phyloP scores from a whole-genome alignment of 2,797 vertebrate species.

The Acanthornis magna region DNA sequence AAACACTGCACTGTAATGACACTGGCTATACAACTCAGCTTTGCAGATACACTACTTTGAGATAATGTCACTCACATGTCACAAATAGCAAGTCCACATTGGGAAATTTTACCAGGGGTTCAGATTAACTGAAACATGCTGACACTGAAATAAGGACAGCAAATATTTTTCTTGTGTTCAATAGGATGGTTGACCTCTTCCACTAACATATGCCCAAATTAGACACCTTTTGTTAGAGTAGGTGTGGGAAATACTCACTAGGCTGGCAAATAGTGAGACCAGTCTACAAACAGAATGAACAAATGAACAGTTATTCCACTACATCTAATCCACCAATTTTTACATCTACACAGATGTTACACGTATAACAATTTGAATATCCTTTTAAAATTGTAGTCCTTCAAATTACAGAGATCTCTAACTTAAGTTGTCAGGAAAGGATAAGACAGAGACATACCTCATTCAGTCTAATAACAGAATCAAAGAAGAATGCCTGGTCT shows the following conservation, averaged over 20 bases:
- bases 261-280: not conserved
- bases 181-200: not conserved
- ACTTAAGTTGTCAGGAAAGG: not conserved
- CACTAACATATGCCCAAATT: not conserved
- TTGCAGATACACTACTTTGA: not conserved
- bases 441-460: not conserved
- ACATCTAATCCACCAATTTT: not conserved
- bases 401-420: slow-evolving; percentile 19
- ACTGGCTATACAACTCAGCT: not conserved
- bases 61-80: not conserved
- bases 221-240: not conserved
- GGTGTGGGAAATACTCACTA: not conserved
- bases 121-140: not conserved
- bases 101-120: not conserved
- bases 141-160: not conserved
- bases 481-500: not conserved
- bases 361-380: not conserved
- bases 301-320: not conserved
- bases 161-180: not conserved
- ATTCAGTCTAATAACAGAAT: not conserved
- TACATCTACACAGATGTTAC: not conserved
- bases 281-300: not conserved
- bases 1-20: not conserved
- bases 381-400: not conserved
- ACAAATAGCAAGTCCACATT: not conserved